These are phyloP conservation scores for Tychaedon coryphoeus DNA, from an alignment of 2,113 vertebrate species.

Conservation along the genomic window DNA sequence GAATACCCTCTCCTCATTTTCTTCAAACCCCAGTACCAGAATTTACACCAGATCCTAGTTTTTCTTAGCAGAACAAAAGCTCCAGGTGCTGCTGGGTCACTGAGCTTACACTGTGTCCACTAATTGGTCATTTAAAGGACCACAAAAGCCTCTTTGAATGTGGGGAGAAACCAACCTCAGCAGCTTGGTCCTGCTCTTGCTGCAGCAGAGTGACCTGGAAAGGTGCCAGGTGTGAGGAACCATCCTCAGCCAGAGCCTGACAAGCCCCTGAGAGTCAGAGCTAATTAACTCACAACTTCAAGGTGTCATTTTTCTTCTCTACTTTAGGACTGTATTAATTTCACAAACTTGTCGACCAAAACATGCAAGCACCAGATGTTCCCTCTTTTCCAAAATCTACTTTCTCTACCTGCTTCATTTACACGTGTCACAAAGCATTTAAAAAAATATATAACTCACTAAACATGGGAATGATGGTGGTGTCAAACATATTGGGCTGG, in stretches of 20 bases:
- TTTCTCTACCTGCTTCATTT: background rate
- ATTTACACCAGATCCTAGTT: background rate
- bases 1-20: background rate
- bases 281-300: background rate
- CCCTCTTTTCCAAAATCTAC: background rate
- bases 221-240: background rate
- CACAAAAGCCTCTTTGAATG: background rate
- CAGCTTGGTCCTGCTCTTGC: background rate
- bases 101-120: background rate
- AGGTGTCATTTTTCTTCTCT: background rate
- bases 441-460: background rate
- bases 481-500: background rate
- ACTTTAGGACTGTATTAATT: background rate
- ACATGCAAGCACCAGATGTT: background rate
- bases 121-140: background rate
- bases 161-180: background rate
- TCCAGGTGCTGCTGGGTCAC: background rate
- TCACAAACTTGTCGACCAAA: background rate
- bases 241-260: fast-evolving
- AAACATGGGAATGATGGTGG: background rate
- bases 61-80: background rate
- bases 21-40: background rate
- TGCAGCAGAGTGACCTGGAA: background rate
- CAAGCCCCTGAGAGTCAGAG: background rate
- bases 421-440: constrained; percentile 10